phyloP scores from a whole-genome alignment of 2,797 vertebrate species.

The Ciconia nigra region DNA sequence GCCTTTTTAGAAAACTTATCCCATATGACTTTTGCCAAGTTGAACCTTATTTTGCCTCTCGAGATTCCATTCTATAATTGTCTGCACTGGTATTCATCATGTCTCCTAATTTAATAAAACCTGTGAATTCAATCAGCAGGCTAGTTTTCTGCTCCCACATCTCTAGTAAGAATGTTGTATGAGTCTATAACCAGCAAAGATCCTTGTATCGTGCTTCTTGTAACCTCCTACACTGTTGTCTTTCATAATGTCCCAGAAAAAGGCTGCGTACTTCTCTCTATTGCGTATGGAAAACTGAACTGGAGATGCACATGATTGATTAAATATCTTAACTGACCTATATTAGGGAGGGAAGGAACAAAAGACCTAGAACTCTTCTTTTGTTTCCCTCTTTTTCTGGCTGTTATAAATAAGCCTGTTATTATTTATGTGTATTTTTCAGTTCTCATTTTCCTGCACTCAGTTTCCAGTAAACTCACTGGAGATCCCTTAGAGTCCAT shows the following conservation, averaged over 20 bases:
- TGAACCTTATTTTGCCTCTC: background rate
- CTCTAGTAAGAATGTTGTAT: background rate
- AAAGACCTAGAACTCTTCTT: background rate
- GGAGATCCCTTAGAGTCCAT: background rate
- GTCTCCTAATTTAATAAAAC: constrained; percentile 5
- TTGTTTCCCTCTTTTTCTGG: background rate
- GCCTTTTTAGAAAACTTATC: background rate
- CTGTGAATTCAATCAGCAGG: background rate
- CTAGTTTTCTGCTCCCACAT: background rate
- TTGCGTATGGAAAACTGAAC: background rate
- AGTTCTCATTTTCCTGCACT: background rate
- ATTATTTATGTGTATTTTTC: background rate
- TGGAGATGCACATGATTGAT: background rate
- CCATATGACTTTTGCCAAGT: background rate
- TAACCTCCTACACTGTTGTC: background rate
- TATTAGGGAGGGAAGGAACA: background rate
- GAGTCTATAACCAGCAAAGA: background rate
- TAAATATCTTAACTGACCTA: background rate
- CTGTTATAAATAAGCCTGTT: background rate
- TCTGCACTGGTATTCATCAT: background rate
- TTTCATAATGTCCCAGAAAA: background rate
- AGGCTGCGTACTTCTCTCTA: background rate
- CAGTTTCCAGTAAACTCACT: background rate
- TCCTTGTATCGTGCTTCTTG: background rate
- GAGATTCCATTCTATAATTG: background rate